phyloP scores from a whole-genome alignment of 1,140 invertebrate genomes.

The Drosophila asahinai region DNA sequence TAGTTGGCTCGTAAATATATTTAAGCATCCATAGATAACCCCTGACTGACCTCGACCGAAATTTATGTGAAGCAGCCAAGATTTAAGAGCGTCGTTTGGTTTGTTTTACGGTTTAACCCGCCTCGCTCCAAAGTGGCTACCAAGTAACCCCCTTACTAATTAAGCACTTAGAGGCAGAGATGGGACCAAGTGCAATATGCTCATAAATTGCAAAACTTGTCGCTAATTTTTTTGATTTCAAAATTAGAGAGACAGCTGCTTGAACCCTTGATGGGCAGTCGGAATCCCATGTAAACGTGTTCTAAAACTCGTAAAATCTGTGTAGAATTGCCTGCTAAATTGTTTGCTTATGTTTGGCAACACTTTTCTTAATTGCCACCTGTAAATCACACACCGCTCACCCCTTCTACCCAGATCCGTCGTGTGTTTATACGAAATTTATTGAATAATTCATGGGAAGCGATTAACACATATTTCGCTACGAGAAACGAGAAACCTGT shows the following conservation, averaged over 20 bases:
- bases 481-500: conserved; percentile 73
- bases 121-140: conserved; percentile 9
- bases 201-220: conserved; percentile 36
- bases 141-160: conserved; percentile 25
- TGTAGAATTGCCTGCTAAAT: conserved; percentile 39
- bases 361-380: conserved; percentile 50
- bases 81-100: conserved; percentile 27
- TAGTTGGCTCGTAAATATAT: conserved; percentile 32
- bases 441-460: conserved; percentile 67
- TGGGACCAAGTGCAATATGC: conserved; percentile 28
- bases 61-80: conserved; percentile 43
- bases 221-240: conserved; percentile 23
- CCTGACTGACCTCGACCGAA: conserved; percentile 27
- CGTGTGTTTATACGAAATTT: conserved; percentile 46
- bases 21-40: conserved; percentile 17
- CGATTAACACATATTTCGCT: conserved; percentile 74
- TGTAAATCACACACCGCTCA: conserved; percentile 43
- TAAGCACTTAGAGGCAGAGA: conserved; percentile 13
- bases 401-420: conserved; percentile 9
- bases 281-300: conserved; percentile 24
- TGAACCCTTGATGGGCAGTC: conserved; percentile 14
- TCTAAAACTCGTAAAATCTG: conserved; percentile 33
- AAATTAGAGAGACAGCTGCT: conserved; percentile 2
- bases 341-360: conserved; percentile 48
- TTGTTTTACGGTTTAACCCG: conserved; percentile 16